Evolutionary conservation across 2,797 vertebrate genomes (phyloP).

Genomic region (Capromys pilorides): DNA sequence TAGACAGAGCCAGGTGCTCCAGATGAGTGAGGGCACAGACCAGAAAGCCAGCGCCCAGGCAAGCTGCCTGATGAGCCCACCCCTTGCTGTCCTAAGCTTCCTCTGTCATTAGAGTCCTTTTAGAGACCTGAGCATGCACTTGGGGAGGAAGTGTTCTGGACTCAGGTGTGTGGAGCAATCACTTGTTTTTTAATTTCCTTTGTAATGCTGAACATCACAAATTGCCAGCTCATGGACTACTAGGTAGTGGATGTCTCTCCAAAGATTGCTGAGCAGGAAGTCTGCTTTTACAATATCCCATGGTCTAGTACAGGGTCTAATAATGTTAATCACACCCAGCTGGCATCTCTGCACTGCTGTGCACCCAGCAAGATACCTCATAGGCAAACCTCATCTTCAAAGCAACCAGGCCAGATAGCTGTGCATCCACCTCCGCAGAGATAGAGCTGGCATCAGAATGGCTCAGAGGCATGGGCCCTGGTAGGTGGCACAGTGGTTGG

Average conservation of each 20-base stretch:
- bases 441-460: background rate
- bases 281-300: background rate
- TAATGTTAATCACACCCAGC: background rate
- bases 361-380: background rate
- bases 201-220: constrained; percentile 39
- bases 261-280: constrained; percentile 15
- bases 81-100: background rate
- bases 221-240: constrained; percentile 48
- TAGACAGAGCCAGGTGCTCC: background rate
- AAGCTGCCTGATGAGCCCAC: background rate
- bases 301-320: background rate
- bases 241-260: constrained; percentile 59
- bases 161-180: background rate
- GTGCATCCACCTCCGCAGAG: background rate
- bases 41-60: background rate
- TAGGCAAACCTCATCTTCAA: background rate
- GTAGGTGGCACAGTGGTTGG: too few relatives aligned
- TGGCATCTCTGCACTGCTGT: background rate
- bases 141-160: background rate
- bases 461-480: background rate
- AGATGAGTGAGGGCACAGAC: background rate
- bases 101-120: background rate
- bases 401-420: too few relatives aligned
- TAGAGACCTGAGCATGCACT: background rate
- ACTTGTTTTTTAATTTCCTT: constrained; percentile 14